phyloP scores from a whole-genome alignment of 2,113 vertebrate species.

The Chinchilla lanigera region DNA sequence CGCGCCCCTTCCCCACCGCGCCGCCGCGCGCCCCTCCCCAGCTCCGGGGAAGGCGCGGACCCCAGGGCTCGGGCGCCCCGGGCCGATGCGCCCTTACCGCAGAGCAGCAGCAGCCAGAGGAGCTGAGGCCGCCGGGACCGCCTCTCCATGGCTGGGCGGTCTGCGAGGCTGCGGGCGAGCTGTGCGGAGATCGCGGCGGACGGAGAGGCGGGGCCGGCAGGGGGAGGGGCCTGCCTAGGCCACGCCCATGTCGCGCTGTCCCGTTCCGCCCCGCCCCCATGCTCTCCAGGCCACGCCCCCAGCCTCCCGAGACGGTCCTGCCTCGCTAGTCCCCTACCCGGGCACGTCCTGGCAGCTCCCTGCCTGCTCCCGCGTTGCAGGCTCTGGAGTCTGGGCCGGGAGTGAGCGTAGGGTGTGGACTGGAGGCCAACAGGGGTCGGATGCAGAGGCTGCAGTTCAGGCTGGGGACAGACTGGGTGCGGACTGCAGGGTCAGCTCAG shows the following conservation, averaged over 20 bases:
- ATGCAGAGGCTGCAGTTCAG: not conserved
- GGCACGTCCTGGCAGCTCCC: not conserved
- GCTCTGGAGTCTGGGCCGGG: not conserved
- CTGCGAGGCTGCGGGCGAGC: too few species aligned
- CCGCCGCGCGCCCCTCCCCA: not conserved
- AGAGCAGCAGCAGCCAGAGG: conserved; percentile 49
- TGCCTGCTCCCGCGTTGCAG: not conserved
- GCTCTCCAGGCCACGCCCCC: not conserved
- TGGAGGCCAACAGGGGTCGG: not conserved
- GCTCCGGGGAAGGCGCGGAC: not conserved
- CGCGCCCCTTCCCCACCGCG: too few species aligned
- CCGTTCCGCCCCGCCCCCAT: not conserved
- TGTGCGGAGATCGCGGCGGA: not conserved
- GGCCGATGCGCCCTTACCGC: conserved; percentile 62
- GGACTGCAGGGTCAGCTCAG: not conserved
- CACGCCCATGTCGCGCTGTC: not conserved
- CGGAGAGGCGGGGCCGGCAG: not conserved
- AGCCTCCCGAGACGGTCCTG: too few species aligned
- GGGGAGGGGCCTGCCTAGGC: not conserved
- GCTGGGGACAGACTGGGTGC: not conserved
- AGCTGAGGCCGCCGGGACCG: not conserved
- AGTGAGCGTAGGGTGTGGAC: not conserved
- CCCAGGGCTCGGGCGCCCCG: not conserved
- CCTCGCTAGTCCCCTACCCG: not conserved
- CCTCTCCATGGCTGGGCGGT: conserved; percentile 15